Conservation (phyloP, 1,140 invertebrate species). For the Apis dorsata region DNA sequence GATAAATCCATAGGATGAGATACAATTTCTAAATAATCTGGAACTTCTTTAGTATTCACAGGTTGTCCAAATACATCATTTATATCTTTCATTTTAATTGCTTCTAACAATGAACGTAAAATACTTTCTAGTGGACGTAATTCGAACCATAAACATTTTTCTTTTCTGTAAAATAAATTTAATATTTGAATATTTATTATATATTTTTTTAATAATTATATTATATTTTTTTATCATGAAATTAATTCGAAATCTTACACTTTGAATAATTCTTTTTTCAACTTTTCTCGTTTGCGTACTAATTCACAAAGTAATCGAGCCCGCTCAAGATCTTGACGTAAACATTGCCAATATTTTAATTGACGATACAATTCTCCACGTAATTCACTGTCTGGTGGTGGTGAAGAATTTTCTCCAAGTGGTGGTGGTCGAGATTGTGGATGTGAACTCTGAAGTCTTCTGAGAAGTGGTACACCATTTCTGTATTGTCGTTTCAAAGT, state of each 20-base stretch:
- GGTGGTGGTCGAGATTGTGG: constrained; percentile 79
- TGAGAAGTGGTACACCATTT: constrained; percentile 96
- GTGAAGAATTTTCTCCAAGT: constrained; percentile 71
- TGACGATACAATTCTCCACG: constrained; percentile 89
- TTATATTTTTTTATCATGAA: background rate
- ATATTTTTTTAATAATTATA: background rate
- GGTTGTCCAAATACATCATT: constrained; percentile 96
- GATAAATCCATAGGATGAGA: constrained; percentile 97
- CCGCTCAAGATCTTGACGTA: constrained; percentile 96
- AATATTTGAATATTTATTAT: background rate
- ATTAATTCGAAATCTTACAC: constrained; percentile 75
- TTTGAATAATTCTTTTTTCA: constrained; percentile 94
- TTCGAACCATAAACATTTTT: constrained; percentile 89
- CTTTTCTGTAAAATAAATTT: constrained; percentile 80
- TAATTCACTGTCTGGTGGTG: constrained; percentile 79
- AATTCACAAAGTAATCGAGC: constrained; percentile 95
- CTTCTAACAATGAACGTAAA: constrained; percentile 87
- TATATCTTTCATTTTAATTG: constrained; percentile 89
- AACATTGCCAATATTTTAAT: constrained; percentile 96
- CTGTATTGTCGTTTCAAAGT: constrained; percentile 96
- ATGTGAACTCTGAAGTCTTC: constrained; percentile 89
- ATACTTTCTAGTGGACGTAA: constrained; percentile 91
- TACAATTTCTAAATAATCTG: constrained; percentile 95
- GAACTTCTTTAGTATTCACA: constrained; percentile 94
- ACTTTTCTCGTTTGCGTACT: constrained; percentile 96